Percentiles rank a stretch among this genome's conserved stretches.
These are phyloP conservation scores for Melangyna quadrimaculata DNA, from an alignment of 2,888 invertebrate species.

Conservation along the genomic window DNA sequence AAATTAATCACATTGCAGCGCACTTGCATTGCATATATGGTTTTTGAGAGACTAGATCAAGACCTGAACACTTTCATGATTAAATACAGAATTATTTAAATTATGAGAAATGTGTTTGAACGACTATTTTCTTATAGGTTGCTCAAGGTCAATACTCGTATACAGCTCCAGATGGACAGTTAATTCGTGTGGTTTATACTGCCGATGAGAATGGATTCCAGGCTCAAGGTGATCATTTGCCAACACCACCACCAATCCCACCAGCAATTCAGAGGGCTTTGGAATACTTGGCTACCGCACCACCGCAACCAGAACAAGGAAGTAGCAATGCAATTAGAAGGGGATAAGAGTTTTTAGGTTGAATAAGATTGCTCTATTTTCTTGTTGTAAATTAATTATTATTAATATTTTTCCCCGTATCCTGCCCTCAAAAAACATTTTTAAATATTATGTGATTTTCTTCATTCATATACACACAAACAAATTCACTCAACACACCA, in stretches of 20 bases:
- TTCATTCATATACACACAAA: slow-evolving; percentile 41
- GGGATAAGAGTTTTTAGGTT: slow-evolving; percentile 75
- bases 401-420: slow-evolving; percentile 6
- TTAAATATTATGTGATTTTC: slow-evolving; percentile 37
- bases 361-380: not conserved
- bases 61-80: not conserved
- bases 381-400: slow-evolving; percentile 28
- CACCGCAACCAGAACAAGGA: slow-evolving; percentile 79
- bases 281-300: slow-evolving; percentile 85
- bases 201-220: slow-evolving; percentile 88
- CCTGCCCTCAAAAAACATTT: not conserved
- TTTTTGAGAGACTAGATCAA: slow-evolving; percentile 10
- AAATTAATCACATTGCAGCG: not conserved
- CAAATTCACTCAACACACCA: not conserved
- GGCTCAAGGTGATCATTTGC: slow-evolving; percentile 82
- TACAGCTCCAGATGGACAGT: slow-evolving; percentile 84
- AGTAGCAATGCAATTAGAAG: slow-evolving; percentile 73
- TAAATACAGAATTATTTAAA: not conserved
- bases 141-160: slow-evolving; percentile 86
- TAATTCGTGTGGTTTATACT: slow-evolving; percentile 84
- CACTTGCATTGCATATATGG: not conserved
- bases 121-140: slow-evolving; percentile 76
- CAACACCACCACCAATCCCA: slow-evolving; percentile 86
- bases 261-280: slow-evolving; percentile 86
- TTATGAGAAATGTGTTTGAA: slow-evolving; percentile 26